Base-by-base conservation (phyloP, 2,113 vertebrate species). In the Tetrax tetrax region DNA sequence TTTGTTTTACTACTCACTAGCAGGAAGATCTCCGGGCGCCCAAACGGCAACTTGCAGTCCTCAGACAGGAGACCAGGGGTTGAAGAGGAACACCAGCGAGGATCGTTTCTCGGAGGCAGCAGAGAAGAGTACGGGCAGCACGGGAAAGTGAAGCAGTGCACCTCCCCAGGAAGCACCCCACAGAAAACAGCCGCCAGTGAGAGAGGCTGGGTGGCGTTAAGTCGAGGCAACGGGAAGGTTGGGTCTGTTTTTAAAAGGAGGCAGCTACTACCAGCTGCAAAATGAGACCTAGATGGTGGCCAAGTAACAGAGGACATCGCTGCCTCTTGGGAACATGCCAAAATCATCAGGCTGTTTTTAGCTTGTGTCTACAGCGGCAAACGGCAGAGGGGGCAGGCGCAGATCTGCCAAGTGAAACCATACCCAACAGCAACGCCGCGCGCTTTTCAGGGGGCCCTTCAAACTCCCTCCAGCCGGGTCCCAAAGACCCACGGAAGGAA, bases 251-350 rank as follows among this genome's bases (percentile, higher is more conserved):
- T 89, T 63, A 59, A 90, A 88, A 88, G 48, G 27, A 88, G 50
- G 75, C 75, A 95, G 86, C 85, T 86, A 64, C 83, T 66, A 65
- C 91, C 80, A 95, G 75, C 72, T 95, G 72, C 91, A 92, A 87
- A 86, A 21, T 0, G 2, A 93, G 83, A 83, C 51, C 79, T n/a
- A 80, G 28, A 35, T 15, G 37, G 77, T 63, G 72, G 83, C 76
- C 68, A 89, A 78, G 91, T 14, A 89, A 48, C 59, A 83, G 84
- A 76, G 50, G 89, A 86, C 76, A 38, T 59, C 43, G 76, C 60
- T 90, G 91, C 76, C 94, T 92, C 86, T 60, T 71, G 80, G 51
- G 72, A 87, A 37, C 12, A 1, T 0, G 65, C 92, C 76, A 95
- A 81, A 86, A 84, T 50, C 76, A 76, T 37, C 47, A 37, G 56